Conservation (phyloP, 2,797 vertebrate species). For the Sebastes hubbsi region DNA sequence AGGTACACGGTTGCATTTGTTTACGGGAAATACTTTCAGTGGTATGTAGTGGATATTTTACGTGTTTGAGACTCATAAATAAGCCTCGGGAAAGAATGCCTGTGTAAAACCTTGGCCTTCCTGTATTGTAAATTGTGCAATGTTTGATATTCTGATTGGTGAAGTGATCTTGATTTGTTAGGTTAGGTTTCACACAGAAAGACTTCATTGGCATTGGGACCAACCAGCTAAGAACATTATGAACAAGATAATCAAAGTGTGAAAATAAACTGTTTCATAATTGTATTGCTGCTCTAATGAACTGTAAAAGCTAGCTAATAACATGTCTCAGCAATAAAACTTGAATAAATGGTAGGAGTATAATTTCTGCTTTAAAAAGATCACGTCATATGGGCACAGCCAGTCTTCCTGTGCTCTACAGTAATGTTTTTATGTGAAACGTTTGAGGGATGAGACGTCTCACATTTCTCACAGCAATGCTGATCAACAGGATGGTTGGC, state of each 20-base stretch:
- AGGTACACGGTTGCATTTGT: not conserved
- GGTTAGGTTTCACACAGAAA: not conserved
- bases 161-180: not conserved
- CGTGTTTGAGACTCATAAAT: not conserved
- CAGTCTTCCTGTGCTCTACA: not conserved
- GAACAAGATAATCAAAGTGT: not conserved
- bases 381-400: not conserved
- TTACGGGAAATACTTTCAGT: not conserved
- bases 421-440: constrained; percentile 42
- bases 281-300: not conserved
- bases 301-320: not conserved
- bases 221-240: not conserved
- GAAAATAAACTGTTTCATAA: not conserved
- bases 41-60: not conserved
- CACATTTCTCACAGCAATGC: constrained; percentile 38
- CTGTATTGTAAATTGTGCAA: not conserved
- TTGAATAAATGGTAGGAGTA: not conserved
- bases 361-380: not conserved
- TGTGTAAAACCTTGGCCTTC: not conserved
- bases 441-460: constrained; percentile 13
- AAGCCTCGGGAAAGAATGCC: not conserved
- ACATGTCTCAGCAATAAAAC: not conserved
- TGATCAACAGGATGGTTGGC: constrained; percentile 43
- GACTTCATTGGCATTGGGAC: not conserved
- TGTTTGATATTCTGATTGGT: not conserved